phyloP scores from a whole-genome alignment of 1,140 invertebrate species.

The Lepidostoma basale region DNA sequence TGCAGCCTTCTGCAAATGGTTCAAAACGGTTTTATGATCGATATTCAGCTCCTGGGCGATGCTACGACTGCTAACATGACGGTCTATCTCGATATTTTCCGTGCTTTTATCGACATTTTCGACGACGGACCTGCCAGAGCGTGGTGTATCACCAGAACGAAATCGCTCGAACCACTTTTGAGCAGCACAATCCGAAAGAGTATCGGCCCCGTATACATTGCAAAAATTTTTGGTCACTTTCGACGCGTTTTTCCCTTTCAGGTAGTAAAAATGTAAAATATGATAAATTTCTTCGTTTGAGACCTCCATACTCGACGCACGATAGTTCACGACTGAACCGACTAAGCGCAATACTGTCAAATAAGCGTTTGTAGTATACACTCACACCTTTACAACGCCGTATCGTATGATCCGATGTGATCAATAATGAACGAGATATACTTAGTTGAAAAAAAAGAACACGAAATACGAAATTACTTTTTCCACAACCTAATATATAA shows the following conservation, averaged over 20 bases:
- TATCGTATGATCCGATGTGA: background rate
- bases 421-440: slow-evolving; percentile 4
- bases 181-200: slow-evolving; percentile 2
- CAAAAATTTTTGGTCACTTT: background rate
- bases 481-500: too few relatives aligned
- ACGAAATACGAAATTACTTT: too few relatives aligned
- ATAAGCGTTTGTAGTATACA: background rate
- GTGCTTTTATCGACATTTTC: too few relatives aligned
- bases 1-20: slow-evolving; percentile 3
- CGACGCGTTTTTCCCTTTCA: slow-evolving; percentile 8
- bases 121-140: too few relatives aligned
- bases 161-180: slow-evolving; percentile 8
- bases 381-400: background rate
- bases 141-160: slow-evolving; percentile 2
- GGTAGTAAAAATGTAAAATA: background rate
- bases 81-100: background rate
- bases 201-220: slow-evolving; percentile 2
- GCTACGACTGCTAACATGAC: background rate
- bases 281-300: slow-evolving; percentile 3
- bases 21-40: slow-evolving; percentile 7
- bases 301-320: background rate
- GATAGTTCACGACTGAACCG: slow-evolving; percentile 7
- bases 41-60: slow-evolving; percentile 1
- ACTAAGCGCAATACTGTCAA: background rate
- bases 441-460: too few relatives aligned